Base-by-base conservation (phyloP, 2,888 invertebrate genomes). In the Sphaerophoria taeniata region DNA sequence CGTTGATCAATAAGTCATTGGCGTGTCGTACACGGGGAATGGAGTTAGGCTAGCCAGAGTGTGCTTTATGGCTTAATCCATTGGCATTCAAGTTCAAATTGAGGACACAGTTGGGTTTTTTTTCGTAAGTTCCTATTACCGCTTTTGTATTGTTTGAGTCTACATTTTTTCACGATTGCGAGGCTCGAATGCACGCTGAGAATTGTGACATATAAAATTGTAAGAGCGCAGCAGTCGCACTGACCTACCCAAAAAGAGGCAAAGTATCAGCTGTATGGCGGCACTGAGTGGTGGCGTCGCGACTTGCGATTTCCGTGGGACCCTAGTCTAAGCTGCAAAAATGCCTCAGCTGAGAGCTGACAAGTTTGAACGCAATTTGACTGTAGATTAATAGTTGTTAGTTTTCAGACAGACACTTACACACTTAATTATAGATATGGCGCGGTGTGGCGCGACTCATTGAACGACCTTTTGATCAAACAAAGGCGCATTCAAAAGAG, bases 221-320 rank as follows among this genome's bases (percentile, higher is more conserved):
- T 43, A 43, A 43, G 11, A 58, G 51, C 65, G 53, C 83, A 9
- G 43, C 60, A 75, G 83, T 79, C 79, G 79, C 47, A 79, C 79
- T 84, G 83, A 84, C 83, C 83, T 84, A 84, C 79, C 83, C 83
- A 74, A 49, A 79, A 83, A 83, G 63, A 83, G 73, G 74, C 71
- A 65, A 79, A 70, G 70, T 43, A 73, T 67, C 65, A 71, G 65
- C 45, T 63, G 45, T 45, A 36, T 6, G 24, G 6, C 0, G 5
- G 5, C 6, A 12, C 6, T 9, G 9, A 11, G 12, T 43, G 39
- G 9, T 43, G 9, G 39, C 60, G 6, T 43, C 16, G 49, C 24
- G 24, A 24, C 24, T 34, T 16, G 47, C 63, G 24, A 74, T 56
- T 75, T 84, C 74, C 79, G 70, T 79, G 79, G 39, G 74, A 74